Evolutionary conservation across 1,140 invertebrate species (phyloP), one percentile per base, ranked within the genome.

Genomic region (Drosophila tristis): DNA sequence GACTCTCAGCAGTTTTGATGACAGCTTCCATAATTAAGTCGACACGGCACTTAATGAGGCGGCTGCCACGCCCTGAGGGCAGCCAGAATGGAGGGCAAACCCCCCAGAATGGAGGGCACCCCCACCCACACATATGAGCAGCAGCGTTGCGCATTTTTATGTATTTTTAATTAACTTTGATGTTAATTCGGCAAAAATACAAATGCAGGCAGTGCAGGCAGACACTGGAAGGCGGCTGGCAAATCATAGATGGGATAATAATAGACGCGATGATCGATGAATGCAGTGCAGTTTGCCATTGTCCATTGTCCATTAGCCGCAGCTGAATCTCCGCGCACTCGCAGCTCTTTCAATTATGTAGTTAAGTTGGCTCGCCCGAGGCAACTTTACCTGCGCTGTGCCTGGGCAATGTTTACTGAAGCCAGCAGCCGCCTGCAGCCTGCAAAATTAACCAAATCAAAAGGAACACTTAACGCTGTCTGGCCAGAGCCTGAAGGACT

Each of bases 111-210:
- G n/a, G 11, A 39, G 35, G 35, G 35, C 9, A 9, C 2, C 9
- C 53, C 42, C 29, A 31, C 47, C 7, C 31, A 45, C 59, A 48
- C 49, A 58, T 53, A 55, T 67, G 51, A 61, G 51, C 55, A 66
- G 77, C 68, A 78, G 74, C 64, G 65, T 54, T 79, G 77, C 78
- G 82, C 82, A 73, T 70, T 86, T 86, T 86, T 86, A 87, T 87
- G 82, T 79, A 66, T 82, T 87, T 87, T 87, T 87, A 86, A 87
- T 86, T 87, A 87, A 89, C 84, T 82, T 75, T 79, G 50, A 71
- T 82, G 78, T 53, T 78, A 70, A 81, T 68, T 80, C 44, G 50
- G 13, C 47, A 75, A 43, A 79, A 43, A 35, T 13, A 5, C 11
- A 39, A 13, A 13, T 39, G 4, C 4, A 13, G 2, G 9, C 35